Base-by-base conservation (phyloP, 2,888 invertebrate species). In the Tipula helvola region DNA sequence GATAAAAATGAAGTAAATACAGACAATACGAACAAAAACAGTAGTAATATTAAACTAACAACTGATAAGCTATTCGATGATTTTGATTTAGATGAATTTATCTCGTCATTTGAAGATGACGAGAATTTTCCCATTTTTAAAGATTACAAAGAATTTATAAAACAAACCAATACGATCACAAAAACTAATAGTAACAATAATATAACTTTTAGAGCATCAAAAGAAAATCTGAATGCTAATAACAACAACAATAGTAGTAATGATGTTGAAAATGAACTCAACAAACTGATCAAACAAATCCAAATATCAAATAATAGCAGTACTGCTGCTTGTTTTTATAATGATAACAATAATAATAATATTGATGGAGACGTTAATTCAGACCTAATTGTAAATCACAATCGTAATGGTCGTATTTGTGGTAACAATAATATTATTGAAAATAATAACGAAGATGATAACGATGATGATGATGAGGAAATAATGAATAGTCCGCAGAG, bases 101-200 rank as follows among this genome's bases (percentile, higher is more conserved):
- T 95, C 91, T 94, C 93, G 88, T 93, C 94, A 88, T 94, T 95
- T 89, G 94, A 95, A 88, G 94, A 95, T 89, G 94, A 94, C 89
- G 92, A 90, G 86, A 91, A 90, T 89, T 92, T 91, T 90, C 92
- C 92, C 5, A 90, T 92, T 87, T 91, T 93, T 87, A 92, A 91
- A 89, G 91, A 91, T 89, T 91, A 91, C 88, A 90, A 91, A 88
- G 91, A 91, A 88, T 90, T 39, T 39, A 84, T 84, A 39, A 84
- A 16, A 84, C 71, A 71, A 28, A 71, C 71, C 8, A 71, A 71
- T 71, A 57, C n/a, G 3, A 71, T 16, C 16, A 16, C 36, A 13
- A 47, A 47, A 36, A 42, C 3, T 85, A 85, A 85, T 85, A 85
- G 42, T 85, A 86, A 86, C 44, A 36, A 39, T 57, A 44, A 86